phyloP scores from a whole-genome alignment of 1,140 invertebrate genomes.

The Caenorhabditis brenneri region DNA sequence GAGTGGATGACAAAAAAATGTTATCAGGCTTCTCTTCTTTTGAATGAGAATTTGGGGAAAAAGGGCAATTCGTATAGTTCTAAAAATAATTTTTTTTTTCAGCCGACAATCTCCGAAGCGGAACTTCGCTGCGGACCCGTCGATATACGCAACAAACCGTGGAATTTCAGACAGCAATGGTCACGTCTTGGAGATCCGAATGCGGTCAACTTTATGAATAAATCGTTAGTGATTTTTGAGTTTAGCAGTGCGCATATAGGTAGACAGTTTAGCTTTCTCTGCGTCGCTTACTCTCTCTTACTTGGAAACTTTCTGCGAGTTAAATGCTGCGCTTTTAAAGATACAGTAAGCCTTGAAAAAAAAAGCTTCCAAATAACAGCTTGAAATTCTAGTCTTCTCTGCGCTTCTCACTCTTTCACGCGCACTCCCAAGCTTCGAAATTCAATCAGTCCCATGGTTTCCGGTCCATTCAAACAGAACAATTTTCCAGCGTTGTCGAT shows the following conservation, averaged over 20 bases:
- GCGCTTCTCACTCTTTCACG: too few relatives aligned
- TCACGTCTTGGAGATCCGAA: not conserved
- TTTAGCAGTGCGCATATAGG: not conserved
- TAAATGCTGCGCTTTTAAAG: too few relatives aligned
- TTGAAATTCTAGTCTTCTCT: too few relatives aligned
- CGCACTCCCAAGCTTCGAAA: too few relatives aligned
- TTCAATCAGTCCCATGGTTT: too few relatives aligned
- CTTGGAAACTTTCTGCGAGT: too few relatives aligned
- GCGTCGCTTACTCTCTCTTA: too few relatives aligned
- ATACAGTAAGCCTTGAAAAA: too few relatives aligned
- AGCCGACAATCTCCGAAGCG: not conserved
- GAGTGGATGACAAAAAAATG: too few relatives aligned
- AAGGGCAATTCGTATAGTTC: not conserved
- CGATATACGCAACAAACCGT: conserved; percentile 15
- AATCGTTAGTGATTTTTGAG: not conserved
- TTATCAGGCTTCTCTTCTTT: too few relatives aligned
- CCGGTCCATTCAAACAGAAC: too few relatives aligned
- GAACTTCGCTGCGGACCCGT: not conserved
- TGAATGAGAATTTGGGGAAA: not conserved
- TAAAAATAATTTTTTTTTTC: not conserved
- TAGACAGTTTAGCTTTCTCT: not conserved
- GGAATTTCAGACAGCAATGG: not conserved
- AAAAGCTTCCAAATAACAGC: too few relatives aligned
- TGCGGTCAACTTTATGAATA: not conserved
- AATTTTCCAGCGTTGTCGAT: conserved; percentile 30